Evolutionary conservation across 2,888 invertebrate genomes (phyloP).

Genomic region (Brenthis hecate): DNA sequence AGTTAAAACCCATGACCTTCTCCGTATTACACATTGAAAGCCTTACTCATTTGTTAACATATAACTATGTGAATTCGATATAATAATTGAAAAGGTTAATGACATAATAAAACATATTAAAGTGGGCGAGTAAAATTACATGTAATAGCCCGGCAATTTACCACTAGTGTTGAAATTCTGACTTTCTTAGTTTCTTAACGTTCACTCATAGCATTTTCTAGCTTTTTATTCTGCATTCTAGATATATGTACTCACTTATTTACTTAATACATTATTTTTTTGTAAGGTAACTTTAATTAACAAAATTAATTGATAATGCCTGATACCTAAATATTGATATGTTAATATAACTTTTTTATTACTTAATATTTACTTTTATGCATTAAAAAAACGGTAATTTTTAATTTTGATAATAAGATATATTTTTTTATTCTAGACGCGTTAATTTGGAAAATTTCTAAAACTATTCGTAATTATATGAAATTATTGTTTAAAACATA

Average conservation of each 20-base stretch:
- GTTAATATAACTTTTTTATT: no score
- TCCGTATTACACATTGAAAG: no score
- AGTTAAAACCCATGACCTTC: no score
- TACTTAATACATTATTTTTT: no score
- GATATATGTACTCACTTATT: no score
- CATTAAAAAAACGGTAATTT: neutral
- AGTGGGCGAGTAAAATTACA: constrained; percentile 10
- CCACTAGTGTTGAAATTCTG: constrained; percentile 1
- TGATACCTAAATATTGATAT: no score
- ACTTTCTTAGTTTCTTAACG: neutral
- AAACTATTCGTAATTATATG: neutral
- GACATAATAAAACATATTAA: constrained; percentile 18
- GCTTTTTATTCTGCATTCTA: no score
- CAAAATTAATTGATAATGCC: no score
- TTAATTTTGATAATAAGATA: neutral
- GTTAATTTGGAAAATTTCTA: neutral
- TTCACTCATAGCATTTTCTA: neutral
- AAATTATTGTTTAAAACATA: neutral
- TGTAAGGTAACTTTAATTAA: no score
- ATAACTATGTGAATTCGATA: neutral
- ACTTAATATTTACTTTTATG: no score
- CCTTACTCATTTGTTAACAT: no score
- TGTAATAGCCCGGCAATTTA: constrained; percentile 23
- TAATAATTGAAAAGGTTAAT: constrained; percentile 12
- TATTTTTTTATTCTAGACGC: neutral